Conservation (phyloP, 2,113 vertebrate genomes). For the Scatophagus argus region DNA sequence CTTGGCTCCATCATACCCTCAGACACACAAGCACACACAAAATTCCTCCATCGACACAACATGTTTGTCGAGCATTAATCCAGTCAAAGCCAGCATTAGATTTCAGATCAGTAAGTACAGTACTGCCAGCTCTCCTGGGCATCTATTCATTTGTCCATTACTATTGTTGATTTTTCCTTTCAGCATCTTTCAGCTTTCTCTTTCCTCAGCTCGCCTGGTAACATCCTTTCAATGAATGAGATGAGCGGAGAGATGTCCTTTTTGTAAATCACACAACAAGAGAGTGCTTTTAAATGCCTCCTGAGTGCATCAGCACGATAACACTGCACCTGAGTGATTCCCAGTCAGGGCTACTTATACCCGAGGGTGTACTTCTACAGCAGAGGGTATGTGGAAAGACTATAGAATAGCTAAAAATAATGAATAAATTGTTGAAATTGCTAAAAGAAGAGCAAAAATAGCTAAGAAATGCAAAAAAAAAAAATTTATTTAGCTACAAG, state of each 20-base stretch:
- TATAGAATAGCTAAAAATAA: not conserved
- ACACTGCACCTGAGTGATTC: not conserved
- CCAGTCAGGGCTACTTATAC: not conserved
- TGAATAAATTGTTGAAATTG: not conserved
- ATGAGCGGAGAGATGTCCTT: not conserved
- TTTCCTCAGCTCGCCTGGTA: not conserved
- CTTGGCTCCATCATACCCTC: conserved; percentile 3
- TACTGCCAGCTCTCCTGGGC: conserved; percentile 11
- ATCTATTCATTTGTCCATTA: conserved; percentile 14
- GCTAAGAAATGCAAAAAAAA: not conserved
- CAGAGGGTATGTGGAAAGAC: not conserved
- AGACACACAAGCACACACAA: not conserved
- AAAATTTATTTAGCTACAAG: too few relatives aligned
- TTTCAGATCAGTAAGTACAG: conserved; percentile 8
- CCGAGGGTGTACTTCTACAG: not conserved
- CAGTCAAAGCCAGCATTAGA: conserved; percentile 3
- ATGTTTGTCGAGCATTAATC: conserved; percentile 1
- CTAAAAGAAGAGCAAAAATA: not conserved
- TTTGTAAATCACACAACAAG: not conserved
- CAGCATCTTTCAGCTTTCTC: not conserved
- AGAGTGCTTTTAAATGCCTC: conserved; percentile 2
- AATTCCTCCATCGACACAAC: not conserved
- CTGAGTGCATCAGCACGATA: not conserved
- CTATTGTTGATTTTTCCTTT: conserved; percentile 14
- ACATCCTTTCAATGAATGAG: not conserved